These are phyloP conservation scores for Bursaphelenchus mucronatus DNA, from an alignment of 1,140 invertebrate species.

Conservation along the genomic window DNA sequence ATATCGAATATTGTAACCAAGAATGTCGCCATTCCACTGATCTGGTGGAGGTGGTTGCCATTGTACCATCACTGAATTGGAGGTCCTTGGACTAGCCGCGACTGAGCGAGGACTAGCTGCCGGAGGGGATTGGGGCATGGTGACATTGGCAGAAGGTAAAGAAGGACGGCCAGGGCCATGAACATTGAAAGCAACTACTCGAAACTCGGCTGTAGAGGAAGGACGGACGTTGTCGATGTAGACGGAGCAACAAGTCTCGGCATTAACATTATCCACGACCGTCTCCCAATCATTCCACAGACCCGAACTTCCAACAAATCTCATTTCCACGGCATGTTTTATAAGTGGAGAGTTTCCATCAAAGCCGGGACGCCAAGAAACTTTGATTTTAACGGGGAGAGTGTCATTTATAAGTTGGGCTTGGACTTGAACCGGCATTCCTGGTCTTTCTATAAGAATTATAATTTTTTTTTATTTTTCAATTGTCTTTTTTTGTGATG, in stretches of 20 bases:
- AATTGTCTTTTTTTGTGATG: background rate
- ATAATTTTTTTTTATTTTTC: background rate
- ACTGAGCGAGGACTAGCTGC: conserved; percentile 57
- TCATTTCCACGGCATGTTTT: conserved; percentile 85
- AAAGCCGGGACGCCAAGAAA: conserved; percentile 88
- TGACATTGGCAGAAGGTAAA: conserved; percentile 79
- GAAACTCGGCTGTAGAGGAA: conserved; percentile 87
- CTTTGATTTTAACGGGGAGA: conserved; percentile 69
- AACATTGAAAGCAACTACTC: conserved; percentile 85
- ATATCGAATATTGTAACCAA: conserved; percentile 87
- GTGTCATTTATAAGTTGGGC: conserved; percentile 67
- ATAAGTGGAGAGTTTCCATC: conserved; percentile 91
- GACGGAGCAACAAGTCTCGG: conserved; percentile 71
- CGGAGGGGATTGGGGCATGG: conserved; percentile 65
- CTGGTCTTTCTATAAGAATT: conserved; percentile 73
- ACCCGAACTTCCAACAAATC: conserved; percentile 68
- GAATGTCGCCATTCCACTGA: conserved; percentile 85
- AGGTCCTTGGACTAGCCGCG: conserved; percentile 73
- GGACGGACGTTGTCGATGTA: conserved; percentile 81
- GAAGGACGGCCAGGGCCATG: conserved; percentile 77
- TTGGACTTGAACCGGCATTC: conserved; percentile 78
- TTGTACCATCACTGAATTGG: conserved; percentile 89
- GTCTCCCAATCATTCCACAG: conserved; percentile 71
- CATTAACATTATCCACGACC: conserved; percentile 69
- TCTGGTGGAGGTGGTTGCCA: conserved; percentile 91